Conservation (phyloP, 2,113 vertebrate genomes). For the Bambusicola thoracicus region DNA sequence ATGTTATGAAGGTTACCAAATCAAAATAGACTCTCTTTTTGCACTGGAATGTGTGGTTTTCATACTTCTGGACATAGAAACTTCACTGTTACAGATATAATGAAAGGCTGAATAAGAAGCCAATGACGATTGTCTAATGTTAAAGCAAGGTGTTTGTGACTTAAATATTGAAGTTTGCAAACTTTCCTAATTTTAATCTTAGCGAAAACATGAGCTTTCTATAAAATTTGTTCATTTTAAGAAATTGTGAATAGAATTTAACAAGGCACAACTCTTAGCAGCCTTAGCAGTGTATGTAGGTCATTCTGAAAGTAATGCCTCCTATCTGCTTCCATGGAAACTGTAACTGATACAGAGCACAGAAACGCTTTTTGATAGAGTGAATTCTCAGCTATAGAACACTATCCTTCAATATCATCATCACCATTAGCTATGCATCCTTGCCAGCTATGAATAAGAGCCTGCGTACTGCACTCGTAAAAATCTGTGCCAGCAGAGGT, state of each 20-base stretch:
- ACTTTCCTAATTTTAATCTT: not conserved
- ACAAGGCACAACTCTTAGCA: not conserved
- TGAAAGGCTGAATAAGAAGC: not conserved
- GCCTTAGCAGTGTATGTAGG: not conserved
- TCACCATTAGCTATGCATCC: too few species aligned
- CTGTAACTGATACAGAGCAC: too few species aligned
- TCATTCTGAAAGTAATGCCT: too few species aligned
- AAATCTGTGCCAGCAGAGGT: too few species aligned
- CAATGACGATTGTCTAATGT: not conserved
- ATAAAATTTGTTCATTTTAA: not conserved
- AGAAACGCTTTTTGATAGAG: too few species aligned
- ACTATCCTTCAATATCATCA: too few species aligned
- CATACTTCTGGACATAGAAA: not conserved
- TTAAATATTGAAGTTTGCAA: not conserved
- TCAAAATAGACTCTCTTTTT: not conserved
- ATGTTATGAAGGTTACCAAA: not conserved
- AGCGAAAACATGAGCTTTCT: not conserved
- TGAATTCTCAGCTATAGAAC: too few species aligned
- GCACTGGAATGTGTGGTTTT: not conserved
- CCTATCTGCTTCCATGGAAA: too few species aligned
- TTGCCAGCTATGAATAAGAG: too few species aligned
- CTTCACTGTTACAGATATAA: not conserved
- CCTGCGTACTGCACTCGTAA: too few species aligned
- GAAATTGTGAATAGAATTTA: not conserved
- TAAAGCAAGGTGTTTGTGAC: not conserved